Evolutionary conservation across 2,797 vertebrate genomes (phyloP).

Genomic region (Cichlasoma orientale): DNA sequence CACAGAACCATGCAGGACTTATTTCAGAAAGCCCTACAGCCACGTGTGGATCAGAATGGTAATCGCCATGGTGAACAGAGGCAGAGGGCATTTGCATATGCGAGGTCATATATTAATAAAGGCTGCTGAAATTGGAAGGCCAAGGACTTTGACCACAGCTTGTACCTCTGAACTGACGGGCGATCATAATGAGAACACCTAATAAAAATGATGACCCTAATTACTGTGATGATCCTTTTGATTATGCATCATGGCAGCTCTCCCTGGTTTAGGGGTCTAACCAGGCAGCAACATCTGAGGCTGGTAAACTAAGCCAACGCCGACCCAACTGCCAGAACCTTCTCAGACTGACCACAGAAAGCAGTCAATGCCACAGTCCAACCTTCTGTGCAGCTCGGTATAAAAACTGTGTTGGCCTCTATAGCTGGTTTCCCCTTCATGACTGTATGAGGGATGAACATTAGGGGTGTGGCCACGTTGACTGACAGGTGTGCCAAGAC

Average conservation of each 20-base stretch:
- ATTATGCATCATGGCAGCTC: neutral
- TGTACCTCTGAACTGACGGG: neutral
- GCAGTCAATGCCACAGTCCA: too few relatives aligned
- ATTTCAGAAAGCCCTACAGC: conserved; percentile 23
- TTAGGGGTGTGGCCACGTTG: too few relatives aligned
- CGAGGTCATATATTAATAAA: conserved; percentile 54
- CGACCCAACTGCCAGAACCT: neutral
- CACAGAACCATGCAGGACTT: conserved; percentile 14
- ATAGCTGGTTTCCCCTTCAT: too few relatives aligned
- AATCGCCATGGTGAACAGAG: conserved; percentile 14
- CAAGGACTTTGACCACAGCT: conserved; percentile 8
- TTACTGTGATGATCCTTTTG: neutral
- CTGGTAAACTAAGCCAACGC: neutral
- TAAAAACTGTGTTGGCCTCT: neutral
- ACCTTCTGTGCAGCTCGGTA: too few relatives aligned
- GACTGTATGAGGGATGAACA: too few relatives aligned
- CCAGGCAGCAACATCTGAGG: neutral
- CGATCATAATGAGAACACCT: conserved; percentile 3
- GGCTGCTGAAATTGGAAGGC: conserved; percentile 24
- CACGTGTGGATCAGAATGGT: conserved; percentile 26
- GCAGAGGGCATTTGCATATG: conserved; percentile 34
- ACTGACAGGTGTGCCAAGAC: too few relatives aligned
- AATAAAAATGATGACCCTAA: neutral
- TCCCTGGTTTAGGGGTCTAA: neutral
- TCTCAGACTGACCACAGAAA: neutral